These are phyloP conservation scores for Drosophila auraria DNA, from an alignment of 1,140 invertebrate species.

Conservation along the genomic window DNA sequence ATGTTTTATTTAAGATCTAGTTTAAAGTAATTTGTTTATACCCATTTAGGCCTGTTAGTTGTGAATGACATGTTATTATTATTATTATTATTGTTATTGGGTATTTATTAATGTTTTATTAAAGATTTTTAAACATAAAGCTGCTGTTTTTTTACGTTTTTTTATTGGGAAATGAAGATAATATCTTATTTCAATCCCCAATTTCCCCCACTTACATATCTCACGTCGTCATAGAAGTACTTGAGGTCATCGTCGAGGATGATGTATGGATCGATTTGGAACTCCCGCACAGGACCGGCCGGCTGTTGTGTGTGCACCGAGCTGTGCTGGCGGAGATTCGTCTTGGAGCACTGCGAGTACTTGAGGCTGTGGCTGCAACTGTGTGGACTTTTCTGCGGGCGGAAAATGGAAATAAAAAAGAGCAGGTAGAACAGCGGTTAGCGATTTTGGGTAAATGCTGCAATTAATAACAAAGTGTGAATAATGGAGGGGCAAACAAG, in stretches of 20 bases:
- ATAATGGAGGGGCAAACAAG: slow-evolving; percentile 59
- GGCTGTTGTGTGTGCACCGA: slow-evolving; percentile 90
- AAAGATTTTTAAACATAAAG: neutral
- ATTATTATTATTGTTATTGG: too few relatives aligned
- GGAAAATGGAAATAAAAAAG: neutral
- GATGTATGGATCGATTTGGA: slow-evolving; percentile 93
- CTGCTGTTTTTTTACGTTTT: neutral
- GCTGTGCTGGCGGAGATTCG: slow-evolving; percentile 85
- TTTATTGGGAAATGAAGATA: neutral
- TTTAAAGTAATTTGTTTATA: slow-evolving; percentile 1
- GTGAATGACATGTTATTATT: neutral
- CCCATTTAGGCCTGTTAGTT: neutral
- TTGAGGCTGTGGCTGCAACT: slow-evolving; percentile 45
- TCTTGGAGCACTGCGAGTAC: slow-evolving; percentile 43
- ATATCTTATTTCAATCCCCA: neutral
- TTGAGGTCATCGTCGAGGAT: slow-evolving; percentile 94
- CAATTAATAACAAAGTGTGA: slow-evolving; percentile 71
- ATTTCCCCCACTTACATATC: slow-evolving; percentile 88
- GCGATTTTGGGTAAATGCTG: slow-evolving; percentile 39
- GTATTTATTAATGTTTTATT: slow-evolving; percentile 5
- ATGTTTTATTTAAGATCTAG: neutral
- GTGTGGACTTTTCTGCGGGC: slow-evolving; percentile 54
- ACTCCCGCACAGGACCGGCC: slow-evolving; percentile 90
- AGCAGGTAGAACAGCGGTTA: slow-evolving; percentile 37
- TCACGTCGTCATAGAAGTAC: slow-evolving; percentile 92